Evolutionary conservation across 2,797 vertebrate species (phyloP), one percentile per base, ranked within the genome.

Genomic region (Erethizon dorsatum): DNA sequence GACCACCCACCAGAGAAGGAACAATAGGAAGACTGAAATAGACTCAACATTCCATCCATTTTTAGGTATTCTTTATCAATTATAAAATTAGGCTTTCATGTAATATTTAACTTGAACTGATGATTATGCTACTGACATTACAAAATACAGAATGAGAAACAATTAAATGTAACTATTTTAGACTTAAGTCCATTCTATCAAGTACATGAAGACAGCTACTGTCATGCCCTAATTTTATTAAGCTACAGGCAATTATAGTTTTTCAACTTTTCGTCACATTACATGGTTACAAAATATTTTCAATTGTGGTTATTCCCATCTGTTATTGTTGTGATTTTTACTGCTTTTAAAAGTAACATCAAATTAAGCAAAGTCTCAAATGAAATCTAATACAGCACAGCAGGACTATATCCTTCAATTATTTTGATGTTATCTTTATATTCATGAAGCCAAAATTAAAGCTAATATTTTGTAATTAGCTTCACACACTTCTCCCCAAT

Each of bases 391-490:
- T 15, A 93, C 0, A 54, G 26, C 63, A 45, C 8, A n/a, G 1
- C 47, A 17, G 12, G 11, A 14, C 20, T 88, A 37, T 88, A 83
- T 95, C 11, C 2, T 79, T 93, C 33, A 88, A 12, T 88, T 73
- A 56, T 65, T 97, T 85, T 94, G 4, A 20, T 77, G 6, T 13
- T 71, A 13, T 67, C 18, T 91, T 9, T 45, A 82, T 45, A 78
- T 73, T 65, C 13, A 78, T 26, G 9, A 7, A 63, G 41, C 11
- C 71, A 95, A 83, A 88, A 9, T 90, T 77, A 83, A 91, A 88
- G 79, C 63, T 93, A 77, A 75, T 87, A n/a, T 41, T 94, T 83
- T 65, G 90, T 10, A 96, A 75, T 79, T 80, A 20, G 3, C 80
- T 93, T 91, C 67, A 93, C 15, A 73, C 0, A 73, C 0, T 79